Conservation (phyloP, 2,797 vertebrate genomes). For the Limosa lapponica region DNA sequence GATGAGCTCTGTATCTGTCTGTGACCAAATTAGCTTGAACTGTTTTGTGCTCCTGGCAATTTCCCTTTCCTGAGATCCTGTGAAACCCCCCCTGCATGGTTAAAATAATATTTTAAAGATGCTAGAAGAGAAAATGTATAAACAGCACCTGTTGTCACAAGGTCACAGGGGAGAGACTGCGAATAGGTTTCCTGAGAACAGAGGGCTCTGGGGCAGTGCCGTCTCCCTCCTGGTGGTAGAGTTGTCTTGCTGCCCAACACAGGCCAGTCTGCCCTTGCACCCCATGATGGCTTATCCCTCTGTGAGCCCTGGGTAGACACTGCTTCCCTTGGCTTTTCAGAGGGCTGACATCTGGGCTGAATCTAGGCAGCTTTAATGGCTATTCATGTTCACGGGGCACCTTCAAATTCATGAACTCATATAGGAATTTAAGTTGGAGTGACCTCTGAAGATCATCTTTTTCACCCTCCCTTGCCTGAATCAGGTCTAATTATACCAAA, state of each 20-base stretch:
- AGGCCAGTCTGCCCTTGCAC: fast-evolving
- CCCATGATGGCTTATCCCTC: fast-evolving
- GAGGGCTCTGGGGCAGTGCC: neutral
- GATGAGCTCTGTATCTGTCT: neutral
- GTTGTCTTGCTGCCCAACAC: neutral
- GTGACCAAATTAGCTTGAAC: neutral
- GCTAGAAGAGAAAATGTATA: neutral
- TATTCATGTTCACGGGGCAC: neutral
- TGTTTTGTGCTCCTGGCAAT: neutral
- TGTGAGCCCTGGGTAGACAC: neutral
- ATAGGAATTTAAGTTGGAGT: neutral
- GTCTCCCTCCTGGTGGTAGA: neutral
- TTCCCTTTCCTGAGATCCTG: constrained; percentile 3
- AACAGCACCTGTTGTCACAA: neutral
- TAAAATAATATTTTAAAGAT: neutral
- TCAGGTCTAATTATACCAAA: neutral
- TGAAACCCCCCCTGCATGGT: neutral
- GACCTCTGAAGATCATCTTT: neutral
- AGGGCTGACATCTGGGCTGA: neutral
- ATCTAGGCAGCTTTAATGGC: neutral
- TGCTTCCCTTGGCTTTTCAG: neutral
- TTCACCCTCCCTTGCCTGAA: neutral
- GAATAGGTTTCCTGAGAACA: neutral
- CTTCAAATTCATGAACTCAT: neutral
- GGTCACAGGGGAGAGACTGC: neutral